A percentile compares a stretch with the other conserved stretches of the same genome.
Conservation (phyloP, 1,140 invertebrate species). For the Sesamia nonagrioides region DNA sequence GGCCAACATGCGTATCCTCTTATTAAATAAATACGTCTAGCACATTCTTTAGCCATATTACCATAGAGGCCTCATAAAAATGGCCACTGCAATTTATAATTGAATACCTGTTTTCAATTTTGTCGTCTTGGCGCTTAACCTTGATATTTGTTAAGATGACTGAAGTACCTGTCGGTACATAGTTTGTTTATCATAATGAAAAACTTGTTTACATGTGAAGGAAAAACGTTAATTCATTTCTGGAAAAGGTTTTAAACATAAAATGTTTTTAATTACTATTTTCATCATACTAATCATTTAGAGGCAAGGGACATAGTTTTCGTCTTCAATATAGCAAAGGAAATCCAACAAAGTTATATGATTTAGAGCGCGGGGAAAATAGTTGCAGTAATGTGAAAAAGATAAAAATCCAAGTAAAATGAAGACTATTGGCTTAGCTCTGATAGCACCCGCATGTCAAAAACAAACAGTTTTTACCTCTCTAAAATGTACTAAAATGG, state of each 20-base stretch:
- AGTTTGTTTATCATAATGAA: neutral
- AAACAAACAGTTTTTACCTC: slow-evolving; percentile 47
- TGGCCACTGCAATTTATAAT: slow-evolving; percentile 38
- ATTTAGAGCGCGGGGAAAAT: neutral
- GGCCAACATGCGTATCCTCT: too few relatives aligned
- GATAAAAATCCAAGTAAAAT: slow-evolving; percentile 47
- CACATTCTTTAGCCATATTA: slow-evolving; percentile 3
- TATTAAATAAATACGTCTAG: slow-evolving; percentile 11
- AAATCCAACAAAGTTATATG: too few relatives aligned
- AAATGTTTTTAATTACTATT: neutral
- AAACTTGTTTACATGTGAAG: slow-evolving; percentile 14
- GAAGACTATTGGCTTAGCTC: slow-evolving; percentile 27
- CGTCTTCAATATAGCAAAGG: too few relatives aligned
- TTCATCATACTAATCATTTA: neutral
- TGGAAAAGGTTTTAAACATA: neutral
- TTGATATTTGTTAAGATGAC: slow-evolving; percentile 41
- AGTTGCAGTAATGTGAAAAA: neutral
- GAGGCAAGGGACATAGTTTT: too few relatives aligned
- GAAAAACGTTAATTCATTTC: neutral
- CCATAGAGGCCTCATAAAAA: slow-evolving; percentile 39
- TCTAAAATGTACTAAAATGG: slow-evolving; percentile 48
- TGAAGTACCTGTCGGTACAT: neutral
- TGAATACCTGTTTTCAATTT: slow-evolving; percentile 38
- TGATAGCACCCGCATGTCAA: slow-evolving; percentile 54
- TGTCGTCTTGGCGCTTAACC: slow-evolving; percentile 28